Conservation (phyloP, 2,888 invertebrate genomes). For the Eristalis intricaria region DNA sequence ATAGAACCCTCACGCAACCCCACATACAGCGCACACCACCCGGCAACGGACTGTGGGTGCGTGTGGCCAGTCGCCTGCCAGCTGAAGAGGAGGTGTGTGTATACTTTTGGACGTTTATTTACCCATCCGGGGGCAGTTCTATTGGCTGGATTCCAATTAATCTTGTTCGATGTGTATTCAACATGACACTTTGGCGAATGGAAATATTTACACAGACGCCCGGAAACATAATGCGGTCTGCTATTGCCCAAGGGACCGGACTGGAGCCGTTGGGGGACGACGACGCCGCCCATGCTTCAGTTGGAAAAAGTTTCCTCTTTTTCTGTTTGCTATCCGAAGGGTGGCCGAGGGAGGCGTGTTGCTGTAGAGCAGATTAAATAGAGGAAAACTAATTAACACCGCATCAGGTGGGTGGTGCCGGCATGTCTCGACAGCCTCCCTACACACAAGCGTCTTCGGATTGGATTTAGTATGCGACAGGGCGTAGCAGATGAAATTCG, state of each 20-base stretch:
- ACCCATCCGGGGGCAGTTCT: background rate
- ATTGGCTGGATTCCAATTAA: constrained; percentile 56
- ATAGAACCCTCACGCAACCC: background rate
- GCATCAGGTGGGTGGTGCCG: constrained; percentile 4
- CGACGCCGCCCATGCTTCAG: background rate
- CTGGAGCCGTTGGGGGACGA: background rate
- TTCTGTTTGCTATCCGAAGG: background rate
- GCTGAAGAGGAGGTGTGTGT: background rate
- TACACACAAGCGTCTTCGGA: background rate
- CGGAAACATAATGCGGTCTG: constrained; percentile 13
- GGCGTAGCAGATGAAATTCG: no score
- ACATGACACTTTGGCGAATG: constrained; percentile 54
- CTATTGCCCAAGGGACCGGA: background rate
- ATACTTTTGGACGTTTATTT: constrained; percentile 37
- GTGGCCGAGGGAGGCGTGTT: background rate
- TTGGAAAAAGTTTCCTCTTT: background rate
- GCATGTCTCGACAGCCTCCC: background rate
- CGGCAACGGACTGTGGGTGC: background rate
- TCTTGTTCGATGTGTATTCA: constrained; percentile 50
- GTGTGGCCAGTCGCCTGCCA: background rate
- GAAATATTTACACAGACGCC: constrained; percentile 43
- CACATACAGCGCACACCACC: background rate
- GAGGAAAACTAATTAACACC: constrained; percentile 41
- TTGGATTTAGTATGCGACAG: no score
- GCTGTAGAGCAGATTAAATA: background rate